A percentile compares a stretch with the other conserved stretches of the same genome.
These are phyloP conservation scores for Ophioninae sp. DNA, from an alignment of 2,888 invertebrate species.

Conservation along the genomic window DNA sequence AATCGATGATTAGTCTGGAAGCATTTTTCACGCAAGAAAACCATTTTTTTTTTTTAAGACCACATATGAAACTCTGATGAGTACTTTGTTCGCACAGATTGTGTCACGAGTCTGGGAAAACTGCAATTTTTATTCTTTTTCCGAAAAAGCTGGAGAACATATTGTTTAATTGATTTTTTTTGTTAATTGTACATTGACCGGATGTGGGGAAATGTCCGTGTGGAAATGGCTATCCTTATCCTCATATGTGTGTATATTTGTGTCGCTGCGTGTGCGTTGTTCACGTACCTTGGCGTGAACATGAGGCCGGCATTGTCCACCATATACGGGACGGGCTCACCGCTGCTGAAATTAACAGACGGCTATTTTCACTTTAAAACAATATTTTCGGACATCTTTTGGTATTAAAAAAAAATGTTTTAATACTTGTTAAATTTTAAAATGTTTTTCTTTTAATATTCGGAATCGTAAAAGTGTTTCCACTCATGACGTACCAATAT, in stretches of 20 bases:
- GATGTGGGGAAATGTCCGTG: not conserved
- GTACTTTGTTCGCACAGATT: too few relatives aligned
- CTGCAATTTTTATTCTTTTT: too few relatives aligned
- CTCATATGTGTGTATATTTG: slow-evolving; percentile 23
- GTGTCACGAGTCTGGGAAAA: too few relatives aligned
- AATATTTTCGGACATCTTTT: slow-evolving; percentile 61
- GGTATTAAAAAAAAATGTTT: not conserved
- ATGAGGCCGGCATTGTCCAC: slow-evolving; percentile 82
- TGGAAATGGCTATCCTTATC: not conserved
- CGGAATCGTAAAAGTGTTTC: slow-evolving; percentile 3
- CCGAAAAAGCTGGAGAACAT: too few relatives aligned
- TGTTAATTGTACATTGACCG: too few relatives aligned
- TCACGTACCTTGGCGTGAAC: slow-evolving; percentile 83
- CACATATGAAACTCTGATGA: too few relatives aligned
- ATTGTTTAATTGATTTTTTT: too few relatives aligned
- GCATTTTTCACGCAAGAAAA: too few relatives aligned
- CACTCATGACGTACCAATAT: slow-evolving; percentile 48
- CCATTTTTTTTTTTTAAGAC: too few relatives aligned
- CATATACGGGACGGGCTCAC: slow-evolving; percentile 81
- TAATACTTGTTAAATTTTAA: not conserved
- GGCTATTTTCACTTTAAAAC: slow-evolving; percentile 73
- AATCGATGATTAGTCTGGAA: too few relatives aligned
- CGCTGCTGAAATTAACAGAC: slow-evolving; percentile 77
- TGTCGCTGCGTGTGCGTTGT: slow-evolving; percentile 69
- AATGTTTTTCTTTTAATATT: slow-evolving; percentile 24